Evolutionary conservation across 2,113 vertebrate genomes (phyloP).

Genomic region (Diglossa brunneiventris): DNA sequence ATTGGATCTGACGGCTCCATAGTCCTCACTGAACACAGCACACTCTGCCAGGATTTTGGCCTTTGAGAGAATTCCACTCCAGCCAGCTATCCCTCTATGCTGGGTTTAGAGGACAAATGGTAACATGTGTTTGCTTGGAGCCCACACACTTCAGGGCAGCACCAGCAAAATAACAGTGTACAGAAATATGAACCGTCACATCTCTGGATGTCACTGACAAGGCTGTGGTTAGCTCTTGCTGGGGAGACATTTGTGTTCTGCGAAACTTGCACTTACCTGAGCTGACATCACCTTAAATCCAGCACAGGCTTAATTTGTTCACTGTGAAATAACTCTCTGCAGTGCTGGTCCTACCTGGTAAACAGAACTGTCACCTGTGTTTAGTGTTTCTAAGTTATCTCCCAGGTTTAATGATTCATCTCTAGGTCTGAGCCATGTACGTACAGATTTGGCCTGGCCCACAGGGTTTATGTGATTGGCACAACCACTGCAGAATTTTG

Average conservation of each 20-base stretch:
- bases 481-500: not conserved
- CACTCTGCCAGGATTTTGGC: not conserved
- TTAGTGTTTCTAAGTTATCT: not conserved
- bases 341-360: not conserved
- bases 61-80: slow-evolving; percentile 13
- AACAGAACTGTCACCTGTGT: not conserved
- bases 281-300: not conserved
- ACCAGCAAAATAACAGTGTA: not conserved
- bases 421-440: not conserved
- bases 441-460: not conserved
- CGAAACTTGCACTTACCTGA: not conserved
- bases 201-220: not conserved
- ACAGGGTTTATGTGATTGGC: not conserved
- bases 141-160: not conserved
- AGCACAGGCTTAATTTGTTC: not conserved
- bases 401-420: not conserved
- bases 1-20: slow-evolving; percentile 40
- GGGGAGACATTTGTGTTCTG: not conserved
- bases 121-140: not conserved
- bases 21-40: slow-evolving; percentile 10
- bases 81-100: not conserved
- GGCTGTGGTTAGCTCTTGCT: not conserved
- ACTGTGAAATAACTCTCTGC: not conserved
- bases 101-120: not conserved
- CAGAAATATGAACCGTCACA: not conserved